Base-by-base conservation (phyloP, 2,888 invertebrate genomes). In the Cantharis lateralis region DNA sequence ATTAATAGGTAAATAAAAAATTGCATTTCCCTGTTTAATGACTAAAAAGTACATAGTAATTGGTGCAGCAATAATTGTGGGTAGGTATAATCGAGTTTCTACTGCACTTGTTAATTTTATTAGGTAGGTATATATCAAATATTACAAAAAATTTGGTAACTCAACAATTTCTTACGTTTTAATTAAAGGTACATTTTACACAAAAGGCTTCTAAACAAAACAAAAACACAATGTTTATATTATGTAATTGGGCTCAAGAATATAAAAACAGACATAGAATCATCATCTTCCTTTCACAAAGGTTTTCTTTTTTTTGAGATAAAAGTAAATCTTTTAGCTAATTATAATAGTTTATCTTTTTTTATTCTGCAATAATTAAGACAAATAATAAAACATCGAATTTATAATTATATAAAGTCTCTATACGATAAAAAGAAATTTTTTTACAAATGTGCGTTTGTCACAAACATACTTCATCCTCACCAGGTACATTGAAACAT, bases 391-490 rank as follows among this genome's bases (percentile, higher is more conserved):
- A 77, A 74, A 77, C 16, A 70, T 16, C 28, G 28, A 74, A 72
- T 75, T 87, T 48, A 48, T 48, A 48, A 48, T 48, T 32, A 48
- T 85, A 88, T 88, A 89, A 89, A 87, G 89, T 89, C 88, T 89
- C 88, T 89, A 88, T 89, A 89, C 87, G 89, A 87, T 87, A 89
- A 89, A 88, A 89, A 90, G 88, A 24, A 89, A 89, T 89, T 89
- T 88, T 88, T 89, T 89, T 90, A 90, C 89, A 90, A 90, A 90
- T 90, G 87, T 89, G 89, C 88, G 89, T 87, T 89, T 88, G 88
- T 88, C 87, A 88, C 88, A 84, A 84, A 81, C 83, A 83, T 81
- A 80, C 84, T 81, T 79, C 82, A 82, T 80, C 84, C 82, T 84
- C 83, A 82, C 83, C 82, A 81, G 81, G 82, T 84, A 83, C 80